A percentile compares a stretch with the other conserved stretches of the same genome.
Evolutionary conservation across 2,113 vertebrate genomes (phyloP).

Genomic region (Ochotona princeps): DNA sequence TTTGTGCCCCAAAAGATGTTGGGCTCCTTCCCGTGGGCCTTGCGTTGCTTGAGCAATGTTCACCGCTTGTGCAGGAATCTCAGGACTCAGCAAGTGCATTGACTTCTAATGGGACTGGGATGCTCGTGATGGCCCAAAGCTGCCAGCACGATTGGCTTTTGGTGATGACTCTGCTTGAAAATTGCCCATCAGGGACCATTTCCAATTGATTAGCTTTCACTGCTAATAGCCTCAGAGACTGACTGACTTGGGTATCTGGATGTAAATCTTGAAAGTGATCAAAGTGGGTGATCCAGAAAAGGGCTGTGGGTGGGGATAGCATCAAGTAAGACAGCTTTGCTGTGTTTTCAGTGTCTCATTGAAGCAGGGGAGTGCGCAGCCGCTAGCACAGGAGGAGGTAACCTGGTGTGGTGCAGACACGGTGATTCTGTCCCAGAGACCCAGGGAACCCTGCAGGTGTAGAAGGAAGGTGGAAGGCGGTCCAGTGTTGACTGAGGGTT

Average conservation of each 20-base stretch:
- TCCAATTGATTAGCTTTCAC: slow-evolving; percentile 92
- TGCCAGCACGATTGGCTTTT: slow-evolving; percentile 84
- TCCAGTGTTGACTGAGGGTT: background rate
- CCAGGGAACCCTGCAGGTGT: background rate
- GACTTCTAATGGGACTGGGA: slow-evolving; percentile 63
- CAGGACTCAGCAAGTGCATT: slow-evolving; percentile 49
- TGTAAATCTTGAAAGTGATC: slow-evolving; percentile 83
- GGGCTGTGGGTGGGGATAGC: slow-evolving; percentile 38
- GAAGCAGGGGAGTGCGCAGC: no score
- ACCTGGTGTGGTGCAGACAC: background rate
- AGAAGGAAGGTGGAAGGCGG: background rate
- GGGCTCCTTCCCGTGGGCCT: background rate
- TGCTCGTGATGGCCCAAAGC: slow-evolving; percentile 31
- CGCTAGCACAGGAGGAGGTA: background rate
- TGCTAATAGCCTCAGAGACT: slow-evolving; percentile 90
- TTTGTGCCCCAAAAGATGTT: background rate
- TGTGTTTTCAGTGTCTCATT: slow-evolving; percentile 74
- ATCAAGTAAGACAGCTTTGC: slow-evolving; percentile 74
- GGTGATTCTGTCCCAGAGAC: rapidly evolving
- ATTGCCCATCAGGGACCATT: slow-evolving; percentile 87
- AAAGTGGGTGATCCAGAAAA: slow-evolving; percentile 72
- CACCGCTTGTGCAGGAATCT: slow-evolving; percentile 59
- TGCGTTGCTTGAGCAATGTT: slow-evolving; percentile 53
- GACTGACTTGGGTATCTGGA: slow-evolving; percentile 82
- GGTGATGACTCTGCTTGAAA: slow-evolving; percentile 89